Evolutionary conservation across 2,888 invertebrate genomes (phyloP), one percentile per base, ranked within the genome.

Genomic region (Drosophila robusta): DNA sequence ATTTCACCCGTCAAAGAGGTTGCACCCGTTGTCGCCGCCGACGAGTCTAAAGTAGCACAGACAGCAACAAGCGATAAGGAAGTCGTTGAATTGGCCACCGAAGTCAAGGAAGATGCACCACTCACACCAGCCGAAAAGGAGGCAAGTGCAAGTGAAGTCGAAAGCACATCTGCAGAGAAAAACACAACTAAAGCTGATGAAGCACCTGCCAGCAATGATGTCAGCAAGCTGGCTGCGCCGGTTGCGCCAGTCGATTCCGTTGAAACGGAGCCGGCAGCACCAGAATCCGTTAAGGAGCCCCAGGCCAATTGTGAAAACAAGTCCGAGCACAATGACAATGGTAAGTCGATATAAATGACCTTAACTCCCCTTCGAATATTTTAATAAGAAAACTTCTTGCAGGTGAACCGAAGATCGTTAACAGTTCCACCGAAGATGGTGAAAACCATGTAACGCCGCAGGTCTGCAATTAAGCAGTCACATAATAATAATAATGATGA

Each of bases 331-430:
- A 86, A 86, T 78, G 83, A 89, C 68, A 85, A 89, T 62, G 87
- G 90, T 91, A 62, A 64, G 88, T 75, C 32, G 7, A 12, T 38
- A 3, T 2, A 18, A n/a, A 7, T 34, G 11, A 4, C 11, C n/a
- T 24, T 9, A 2, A 29, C 9, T 29, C 7, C 12, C 8, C 0
- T 9, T 42, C 26, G 12, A 4, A 7, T 7, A 34, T 12, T 5
- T 5, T 24, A 12, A 8, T 24, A 41, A n/a, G 32, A 14, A n/a
- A 16, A 52, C 14, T 1, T 12, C 1, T 50, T 56, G 5, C 54
- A 92, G 92, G 91, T 80, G 92, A 92, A 75, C 90, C 91, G 65
- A 92, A 92, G 82, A 89, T 92, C 65, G 90, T 89, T 12, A 73
- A 66, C 18, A 78, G 87, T 89, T 74, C 89, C 81, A 71, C 89